Percentiles rank a stretch among this genome's conserved stretches.
These are phyloP conservation scores for Odontamblyopus rebecca DNA, from an alignment of 2,797 vertebrate species.

Conservation along the genomic window DNA sequence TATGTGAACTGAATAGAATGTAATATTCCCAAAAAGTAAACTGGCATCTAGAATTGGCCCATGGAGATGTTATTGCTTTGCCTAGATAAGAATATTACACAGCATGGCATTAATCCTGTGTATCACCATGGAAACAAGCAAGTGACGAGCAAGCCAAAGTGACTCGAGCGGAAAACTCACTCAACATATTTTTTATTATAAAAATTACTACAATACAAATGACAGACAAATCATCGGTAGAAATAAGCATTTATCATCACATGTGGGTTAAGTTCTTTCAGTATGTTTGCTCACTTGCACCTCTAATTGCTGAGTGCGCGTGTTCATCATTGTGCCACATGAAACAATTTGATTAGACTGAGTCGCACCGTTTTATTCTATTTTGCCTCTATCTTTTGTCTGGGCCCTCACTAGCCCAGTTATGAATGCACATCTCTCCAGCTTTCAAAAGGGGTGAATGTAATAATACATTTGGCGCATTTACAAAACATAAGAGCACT, in stretches of 20 bases:
- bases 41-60: neutral
- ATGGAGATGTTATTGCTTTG: no score
- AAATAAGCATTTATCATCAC: neutral
- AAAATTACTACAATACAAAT: no score
- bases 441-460: slow-evolving; percentile 54
- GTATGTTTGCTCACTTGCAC: slow-evolving; percentile 27
- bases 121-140: no score
- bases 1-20: slow-evolving; percentile 49
- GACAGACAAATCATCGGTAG: neutral
- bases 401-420: slow-evolving; percentile 40
- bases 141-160: no score
- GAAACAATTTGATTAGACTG: slow-evolving; percentile 57
- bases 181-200: no score
- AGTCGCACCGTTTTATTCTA: slow-evolving; percentile 54
- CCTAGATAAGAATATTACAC: no score
- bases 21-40: slow-evolving; percentile 35
- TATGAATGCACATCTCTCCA: slow-evolving; percentile 62
- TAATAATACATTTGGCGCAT: slow-evolving; percentile 56
- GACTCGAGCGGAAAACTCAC: no score
- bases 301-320: slow-evolving; percentile 60
- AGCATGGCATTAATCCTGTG: no score
- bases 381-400: slow-evolving; percentile 53
- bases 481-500: slow-evolving; percentile 65
- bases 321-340: slow-evolving; percentile 61
- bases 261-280: slow-evolving; percentile 17